phyloP scores from a whole-genome alignment of 1,140 invertebrate genomes.

The Limonius californicus region DNA sequence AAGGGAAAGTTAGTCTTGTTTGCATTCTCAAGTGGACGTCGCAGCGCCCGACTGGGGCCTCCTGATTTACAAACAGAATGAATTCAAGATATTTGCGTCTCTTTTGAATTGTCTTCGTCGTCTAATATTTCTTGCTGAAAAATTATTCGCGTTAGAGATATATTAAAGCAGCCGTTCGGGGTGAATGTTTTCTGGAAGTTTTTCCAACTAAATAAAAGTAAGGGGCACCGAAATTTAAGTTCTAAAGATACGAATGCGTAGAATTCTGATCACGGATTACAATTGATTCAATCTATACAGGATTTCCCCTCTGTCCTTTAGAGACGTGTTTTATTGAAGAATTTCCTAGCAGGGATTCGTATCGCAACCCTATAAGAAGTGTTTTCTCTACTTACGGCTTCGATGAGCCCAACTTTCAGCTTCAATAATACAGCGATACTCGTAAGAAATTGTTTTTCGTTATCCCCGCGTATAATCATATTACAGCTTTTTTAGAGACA shows the following conservation, averaged over 20 bases:
- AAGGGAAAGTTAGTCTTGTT: conserved; percentile 18
- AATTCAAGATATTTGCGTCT: conserved; percentile 18
- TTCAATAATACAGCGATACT: too few species aligned
- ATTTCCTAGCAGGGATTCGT: not conserved
- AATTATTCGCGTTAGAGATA: not conserved
- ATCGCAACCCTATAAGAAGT: not conserved
- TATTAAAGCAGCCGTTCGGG: not conserved
- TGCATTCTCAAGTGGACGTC: conserved; percentile 26
- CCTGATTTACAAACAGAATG: conserved; percentile 29
- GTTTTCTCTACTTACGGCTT: not conserved
- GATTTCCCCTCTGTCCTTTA: conserved; percentile 4
- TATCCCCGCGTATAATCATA: too few species aligned
- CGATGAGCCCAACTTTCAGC: too few species aligned
- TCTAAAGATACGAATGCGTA: not conserved
- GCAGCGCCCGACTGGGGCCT: conserved; percentile 20
- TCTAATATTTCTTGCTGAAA: conserved; percentile 7
- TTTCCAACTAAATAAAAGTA: not conserved
- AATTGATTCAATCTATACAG: conserved; percentile 24
- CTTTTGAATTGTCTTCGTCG: conserved; percentile 15
- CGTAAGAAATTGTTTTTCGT: too few species aligned
- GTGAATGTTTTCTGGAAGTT: conserved; percentile 17
- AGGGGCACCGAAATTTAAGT: not conserved
- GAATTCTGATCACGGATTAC: conserved; percentile 26
- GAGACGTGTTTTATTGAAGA: not conserved
- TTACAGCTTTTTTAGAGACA: too few species aligned